A percentile compares a stretch with the other conserved stretches of the same genome.
These are phyloP conservation scores for Heliconius aoede DNA, from an alignment of 2,888 invertebrate species.

Conservation along the genomic window DNA sequence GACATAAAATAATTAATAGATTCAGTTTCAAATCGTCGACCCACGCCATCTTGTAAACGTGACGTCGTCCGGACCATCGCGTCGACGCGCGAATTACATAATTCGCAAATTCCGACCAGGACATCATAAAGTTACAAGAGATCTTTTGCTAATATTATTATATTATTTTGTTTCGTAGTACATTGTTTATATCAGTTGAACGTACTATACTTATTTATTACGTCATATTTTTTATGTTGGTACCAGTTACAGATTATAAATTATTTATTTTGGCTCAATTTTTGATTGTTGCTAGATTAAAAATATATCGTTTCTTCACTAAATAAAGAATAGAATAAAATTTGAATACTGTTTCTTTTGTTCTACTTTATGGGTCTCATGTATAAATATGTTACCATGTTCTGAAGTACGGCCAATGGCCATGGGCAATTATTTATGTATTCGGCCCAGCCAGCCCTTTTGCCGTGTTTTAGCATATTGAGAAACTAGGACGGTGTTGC, in stretches of 20 bases:
- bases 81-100: conserved; percentile 27
- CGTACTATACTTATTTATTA: not conserved
- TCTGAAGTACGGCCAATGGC: not conserved
- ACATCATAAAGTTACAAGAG: conserved; percentile 16
- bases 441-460: conserved; percentile 20
- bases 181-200: not conserved
- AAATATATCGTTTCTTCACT: not conserved
- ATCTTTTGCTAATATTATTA: conserved; percentile 4
- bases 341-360: not conserved
- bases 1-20: conserved; percentile 3
- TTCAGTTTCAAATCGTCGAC: not conserved
- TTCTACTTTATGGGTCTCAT: not conserved
- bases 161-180: conserved; percentile 5
- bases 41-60: not conserved
- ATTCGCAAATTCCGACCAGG: conserved; percentile 29
- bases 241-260: not conserved
- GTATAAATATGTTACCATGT: no score
- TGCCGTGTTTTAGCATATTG: conserved; percentile 11
- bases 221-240: not conserved
- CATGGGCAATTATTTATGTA: conserved; percentile 28
- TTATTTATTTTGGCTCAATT: not conserved
- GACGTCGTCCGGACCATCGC: not conserved
- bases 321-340: not conserved
- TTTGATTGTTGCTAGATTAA: not conserved
- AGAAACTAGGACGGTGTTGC: conserved; percentile 21